Base-by-base conservation (phyloP, 92 coral and sea anemone species). In the Porites evermanni region DNA sequence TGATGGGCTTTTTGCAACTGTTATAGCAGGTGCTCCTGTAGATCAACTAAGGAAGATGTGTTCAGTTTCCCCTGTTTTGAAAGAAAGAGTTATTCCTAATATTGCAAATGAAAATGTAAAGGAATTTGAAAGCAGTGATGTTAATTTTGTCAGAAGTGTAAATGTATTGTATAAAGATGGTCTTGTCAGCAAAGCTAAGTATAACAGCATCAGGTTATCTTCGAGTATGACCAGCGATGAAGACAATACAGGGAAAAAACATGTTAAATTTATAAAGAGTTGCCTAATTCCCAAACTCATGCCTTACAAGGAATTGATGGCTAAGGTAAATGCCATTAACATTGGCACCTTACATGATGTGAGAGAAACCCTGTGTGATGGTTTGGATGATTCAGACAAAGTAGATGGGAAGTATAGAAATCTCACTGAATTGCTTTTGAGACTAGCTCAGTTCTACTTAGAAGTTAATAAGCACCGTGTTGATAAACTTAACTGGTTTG, bases 271-370 rank as follows among this genome's bases (percentile, higher is more conserved):
- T 29, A 84, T 78, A 86, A 79, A 86, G 52, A 86, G 20, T 67
- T 74, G 79, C 72, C 83, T 64, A 9, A 52, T 90, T n/a, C 88
- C 94, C 44, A 85, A 77, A 61, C 77, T 88, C 8, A 72, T 91
- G 13, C 81, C 94, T 54, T 91, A 88, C 82, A 66, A 86, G 32
- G 67, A 82, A 54, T 67, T 93, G 51, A 88, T 91, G 91, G 32
- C 86, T 38, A 80, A 79, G 81, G 70, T 93, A 17, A 91, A 93
- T 38, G 63, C 74, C 17, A 85, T 93, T 63, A 80, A 91, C 51
- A 91, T 88, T 84, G 96, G 94, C 68, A 82, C 70, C 23, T 72
- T 93, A 11, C 67, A 91, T 77, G 87, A 74, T 88, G 93, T 91
- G 20, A 85, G 85, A 56, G 94, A 90, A 32, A 79, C 84, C 24